Percentiles rank a stretch among this genome's conserved stretches.
Conservation (phyloP, 2,797 vertebrate species). For the Ctenopoma multispine region DNA sequence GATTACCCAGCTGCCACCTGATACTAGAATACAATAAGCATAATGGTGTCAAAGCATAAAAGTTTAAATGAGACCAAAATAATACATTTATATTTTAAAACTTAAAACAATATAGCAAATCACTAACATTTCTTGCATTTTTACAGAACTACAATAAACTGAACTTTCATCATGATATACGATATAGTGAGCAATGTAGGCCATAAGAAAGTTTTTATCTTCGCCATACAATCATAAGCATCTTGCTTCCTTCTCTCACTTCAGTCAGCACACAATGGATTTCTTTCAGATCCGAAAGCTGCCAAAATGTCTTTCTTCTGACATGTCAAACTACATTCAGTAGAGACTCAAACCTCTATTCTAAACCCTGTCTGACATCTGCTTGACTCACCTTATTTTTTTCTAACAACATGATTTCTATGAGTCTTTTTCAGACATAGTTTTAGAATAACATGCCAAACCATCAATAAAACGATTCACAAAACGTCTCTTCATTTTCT, state of each 20-base stretch:
- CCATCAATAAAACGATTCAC: slow-evolving; percentile 7
- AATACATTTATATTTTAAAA: neutral
- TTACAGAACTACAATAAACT: neutral
- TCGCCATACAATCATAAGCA: neutral
- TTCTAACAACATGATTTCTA: slow-evolving; percentile 10
- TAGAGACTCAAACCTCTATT: slow-evolving; percentile 23
- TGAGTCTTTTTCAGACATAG: neutral
- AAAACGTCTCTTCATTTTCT: neutral
- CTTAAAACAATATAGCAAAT: neutral
- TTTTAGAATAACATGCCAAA: slow-evolving; percentile 7
- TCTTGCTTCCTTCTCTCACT: neutral
- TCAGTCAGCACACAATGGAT: slow-evolving; percentile 5
- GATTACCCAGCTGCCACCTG: slow-evolving; percentile 80
- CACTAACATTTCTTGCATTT: neutral
- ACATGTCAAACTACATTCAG: slow-evolving; percentile 21
- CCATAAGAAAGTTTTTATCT: neutral
- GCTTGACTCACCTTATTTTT: slow-evolving; percentile 15
- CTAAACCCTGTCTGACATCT: slow-evolving; percentile 14
- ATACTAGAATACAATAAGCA: slow-evolving; percentile 61
- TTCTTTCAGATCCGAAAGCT: slow-evolving; percentile 32
- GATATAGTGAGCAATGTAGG: neutral
- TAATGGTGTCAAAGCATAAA: slow-evolving; percentile 31
- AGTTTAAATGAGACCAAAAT: slow-evolving; percentile 10
- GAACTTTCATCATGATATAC: neutral
- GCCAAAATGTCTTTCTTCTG: slow-evolving; percentile 24